Evolutionary conservation across 1,140 invertebrate species (phyloP), one percentile per base, ranked within the genome.

Genomic region (Leptinotarsa undecemlineata): DNA sequence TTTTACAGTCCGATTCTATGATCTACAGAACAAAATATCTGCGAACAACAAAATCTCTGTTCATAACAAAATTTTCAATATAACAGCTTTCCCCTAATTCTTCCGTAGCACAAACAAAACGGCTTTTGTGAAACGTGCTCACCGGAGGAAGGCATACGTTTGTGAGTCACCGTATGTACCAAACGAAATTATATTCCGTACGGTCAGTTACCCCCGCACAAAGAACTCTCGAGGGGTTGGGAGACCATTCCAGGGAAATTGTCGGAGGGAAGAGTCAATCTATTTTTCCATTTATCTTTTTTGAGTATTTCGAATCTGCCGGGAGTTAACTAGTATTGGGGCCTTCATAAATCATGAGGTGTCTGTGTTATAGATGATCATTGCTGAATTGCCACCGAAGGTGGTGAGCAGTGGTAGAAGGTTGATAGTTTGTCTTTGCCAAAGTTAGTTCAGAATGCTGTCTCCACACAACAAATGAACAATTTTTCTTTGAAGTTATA

Each of bases 171-270:
- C 68, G 68, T 17, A 69, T 26, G 42, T 51, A 61, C 61, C 74
- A 75, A 74, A 74, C 48, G 23, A 75, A 78, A 78, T 78, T 78
- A 72, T 74, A 75, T 78, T 76, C 72, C 64, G 61, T 64, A 78
- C 77, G 77, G 77, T 78, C 77, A 78, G 77, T 78, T 78, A 78
- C 71, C 71, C 77, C 70, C 14, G 70, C 68, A 77, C 76, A 77
- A 77, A 73, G 71, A 64, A 72, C 11, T 26, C 68, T 71, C 60
- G 33, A 26, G 60, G 62, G 74, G 68, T 60, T 63, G 13, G 33
- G 48, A 48, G 20, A 33, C 48, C 47, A 23, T 48, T 19, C 20
- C 17, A 48, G 66, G 48, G 23, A 61, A 23, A 17, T 51, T 48
- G 64, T 47, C 66, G n/a, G 14, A 68, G 64, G 72, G 64, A 73